Conservation (phyloP, 1,140 invertebrate genomes). For the Stratiolaelaps scimitus region DNA sequence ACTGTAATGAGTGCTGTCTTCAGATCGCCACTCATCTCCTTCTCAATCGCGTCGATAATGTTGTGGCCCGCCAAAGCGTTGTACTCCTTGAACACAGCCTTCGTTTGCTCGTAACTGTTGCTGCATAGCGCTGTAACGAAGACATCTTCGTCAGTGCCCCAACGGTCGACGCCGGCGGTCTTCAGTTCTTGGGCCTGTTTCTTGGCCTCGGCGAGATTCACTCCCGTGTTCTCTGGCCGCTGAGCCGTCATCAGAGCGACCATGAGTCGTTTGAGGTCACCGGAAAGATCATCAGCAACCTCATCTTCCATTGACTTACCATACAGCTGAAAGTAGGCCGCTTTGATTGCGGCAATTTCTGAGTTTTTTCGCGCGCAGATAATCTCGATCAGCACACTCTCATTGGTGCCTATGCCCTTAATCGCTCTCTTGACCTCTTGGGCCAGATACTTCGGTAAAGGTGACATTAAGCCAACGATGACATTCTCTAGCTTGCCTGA, state of each 20-base stretch:
- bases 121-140: conserved; percentile 60
- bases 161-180: conserved; percentile 36
- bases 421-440: conserved; percentile 72
- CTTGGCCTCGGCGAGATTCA: conserved; percentile 38
- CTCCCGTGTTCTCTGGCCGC: neutral
- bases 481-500: conserved; percentile 79
- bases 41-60: conserved; percentile 71
- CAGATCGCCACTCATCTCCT: conserved; percentile 71
- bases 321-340: conserved; percentile 55
- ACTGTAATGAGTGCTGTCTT: conserved; percentile 71
- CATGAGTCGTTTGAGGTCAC: conserved; percentile 75
- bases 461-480: conserved; percentile 71
- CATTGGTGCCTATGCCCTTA: conserved; percentile 45
- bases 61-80: conserved; percentile 52
- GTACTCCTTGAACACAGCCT: conserved; percentile 59
- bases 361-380: conserved; percentile 39
- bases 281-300: conserved; percentile 80
- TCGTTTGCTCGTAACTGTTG: conserved; percentile 50
- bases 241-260: conserved; percentile 46
- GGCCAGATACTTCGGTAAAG: conserved; percentile 71
- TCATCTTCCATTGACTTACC: conserved; percentile 69
- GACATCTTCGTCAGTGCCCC: conserved; percentile 64
- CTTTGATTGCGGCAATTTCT: conserved; percentile 40
- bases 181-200: conserved; percentile 41
- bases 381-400: conserved; percentile 39